phyloP scores from a whole-genome alignment of 2,797 vertebrate genomes.

The Antennarius maculatus region DNA sequence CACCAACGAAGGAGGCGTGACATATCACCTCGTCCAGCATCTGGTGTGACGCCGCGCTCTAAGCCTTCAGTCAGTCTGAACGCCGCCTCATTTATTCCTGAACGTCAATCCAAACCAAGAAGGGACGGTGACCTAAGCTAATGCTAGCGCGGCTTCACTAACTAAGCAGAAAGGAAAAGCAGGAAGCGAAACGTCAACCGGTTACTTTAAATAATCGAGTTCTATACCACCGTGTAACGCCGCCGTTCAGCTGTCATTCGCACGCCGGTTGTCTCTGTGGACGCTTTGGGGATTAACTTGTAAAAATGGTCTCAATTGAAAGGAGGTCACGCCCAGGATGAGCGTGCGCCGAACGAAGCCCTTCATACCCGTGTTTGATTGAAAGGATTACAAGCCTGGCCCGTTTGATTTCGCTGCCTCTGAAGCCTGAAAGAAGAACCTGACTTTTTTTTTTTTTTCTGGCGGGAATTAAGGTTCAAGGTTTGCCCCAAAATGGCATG shows the following conservation, averaged over 20 bases:
- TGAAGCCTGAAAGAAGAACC: not conserved
- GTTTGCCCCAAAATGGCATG: not conserved
- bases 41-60: no score
- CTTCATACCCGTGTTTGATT: not conserved
- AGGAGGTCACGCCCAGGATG: conserved; percentile 12
- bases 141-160: no score
- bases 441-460: conserved; percentile 2
- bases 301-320: not conserved
- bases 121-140: no score
- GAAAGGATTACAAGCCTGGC: not conserved
- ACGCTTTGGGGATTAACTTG: conserved; percentile 12
- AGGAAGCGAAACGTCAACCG: not conserved
- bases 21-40: no score
- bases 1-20: no score
- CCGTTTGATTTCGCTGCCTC: not conserved
- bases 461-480: not conserved
- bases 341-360: not conserved
- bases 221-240: not conserved
- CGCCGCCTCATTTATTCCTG: no score
- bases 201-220: not conserved
- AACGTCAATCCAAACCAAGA: no score
- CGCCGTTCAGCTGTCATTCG: conserved; percentile 1
- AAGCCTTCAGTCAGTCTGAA: no score
- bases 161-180: no score
- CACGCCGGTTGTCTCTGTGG: conserved; percentile 4